Conservation (phyloP, 2,888 invertebrate genomes). For the Acleris sparsana region DNA sequence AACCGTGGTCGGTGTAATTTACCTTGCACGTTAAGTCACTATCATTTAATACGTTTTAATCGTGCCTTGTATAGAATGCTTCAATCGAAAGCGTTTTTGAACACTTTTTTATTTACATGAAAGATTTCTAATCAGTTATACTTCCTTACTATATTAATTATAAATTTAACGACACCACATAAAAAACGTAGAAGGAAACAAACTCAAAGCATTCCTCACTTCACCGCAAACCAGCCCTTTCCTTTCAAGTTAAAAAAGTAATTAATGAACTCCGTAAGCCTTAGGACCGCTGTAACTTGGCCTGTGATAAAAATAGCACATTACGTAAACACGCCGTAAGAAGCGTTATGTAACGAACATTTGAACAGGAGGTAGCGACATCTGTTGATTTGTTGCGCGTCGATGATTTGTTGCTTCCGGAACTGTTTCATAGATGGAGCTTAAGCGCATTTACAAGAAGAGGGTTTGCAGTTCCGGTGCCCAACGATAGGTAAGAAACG, state of each 20-base stretch:
- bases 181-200: constrained; percentile 31
- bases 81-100: too few species aligned
- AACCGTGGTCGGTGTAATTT: too few species aligned
- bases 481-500: background rate
- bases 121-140: background rate
- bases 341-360: constrained; percentile 34
- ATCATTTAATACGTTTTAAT: too few species aligned
- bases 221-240: constrained; percentile 48
- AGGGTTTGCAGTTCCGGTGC: background rate
- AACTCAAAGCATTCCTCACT: constrained; percentile 40
- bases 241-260: constrained; percentile 65
- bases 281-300: constrained; percentile 48
- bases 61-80: too few species aligned
- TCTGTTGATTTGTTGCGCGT: constrained; percentile 13
- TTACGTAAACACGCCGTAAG: constrained; percentile 33
- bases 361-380: constrained; percentile 8
- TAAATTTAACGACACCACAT: constrained; percentile 27
- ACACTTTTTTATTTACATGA: too few species aligned
- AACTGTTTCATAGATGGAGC: constrained; percentile 22
- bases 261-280: constrained; percentile 64
- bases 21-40: too few species aligned
- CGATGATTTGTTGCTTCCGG: constrained; percentile 1
- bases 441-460: background rate
- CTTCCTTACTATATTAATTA: too few species aligned
- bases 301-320: constrained; percentile 42